phyloP scores from a whole-genome alignment of 2,113 vertebrate species.

The Albula glossodonta region DNA sequence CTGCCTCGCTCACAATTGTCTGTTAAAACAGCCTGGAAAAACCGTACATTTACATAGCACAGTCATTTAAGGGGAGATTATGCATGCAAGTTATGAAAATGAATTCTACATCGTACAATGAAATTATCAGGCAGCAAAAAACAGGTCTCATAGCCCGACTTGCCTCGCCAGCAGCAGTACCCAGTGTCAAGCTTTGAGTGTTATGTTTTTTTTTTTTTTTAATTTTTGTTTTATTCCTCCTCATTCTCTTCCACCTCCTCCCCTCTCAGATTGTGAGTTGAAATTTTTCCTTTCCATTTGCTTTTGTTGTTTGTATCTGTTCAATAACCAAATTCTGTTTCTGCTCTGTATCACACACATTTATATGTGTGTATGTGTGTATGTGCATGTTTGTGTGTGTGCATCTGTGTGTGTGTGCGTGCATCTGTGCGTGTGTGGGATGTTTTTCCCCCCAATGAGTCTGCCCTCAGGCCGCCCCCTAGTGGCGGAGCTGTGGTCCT shows the following conservation, averaged over 20 bases:
- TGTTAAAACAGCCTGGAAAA: constrained; percentile 23
- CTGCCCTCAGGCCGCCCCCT: too few relatives aligned
- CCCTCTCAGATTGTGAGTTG: constrained; percentile 43
- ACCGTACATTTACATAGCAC: constrained; percentile 66
- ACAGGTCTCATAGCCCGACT: constrained; percentile 75
- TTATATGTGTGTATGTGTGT: constrained; percentile 35
- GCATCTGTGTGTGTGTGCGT: too few relatives aligned
- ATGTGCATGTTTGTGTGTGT: too few relatives aligned
- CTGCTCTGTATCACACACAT: constrained; percentile 43
- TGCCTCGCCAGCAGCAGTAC: constrained; percentile 76
- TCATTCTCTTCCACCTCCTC: constrained; percentile 31
- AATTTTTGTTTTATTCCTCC: constrained; percentile 37
- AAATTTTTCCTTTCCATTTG: constrained; percentile 53
- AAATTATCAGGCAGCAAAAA: constrained; percentile 79
- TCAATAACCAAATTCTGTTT: constrained; percentile 37
- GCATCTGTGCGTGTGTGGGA: too few relatives aligned
- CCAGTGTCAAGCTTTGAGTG: constrained; percentile 69
- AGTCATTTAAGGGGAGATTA: constrained; percentile 63
- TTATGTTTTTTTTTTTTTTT: constrained; percentile 62
- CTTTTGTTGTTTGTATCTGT: constrained; percentile 33
- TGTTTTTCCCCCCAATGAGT: too few relatives aligned
- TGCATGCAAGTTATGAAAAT: constrained; percentile 91
- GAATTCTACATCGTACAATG: constrained; percentile 87
- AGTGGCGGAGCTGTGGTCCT: constrained; percentile 56
- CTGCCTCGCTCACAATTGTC: constrained; percentile 62